Base-by-base conservation (phyloP, 2,888 invertebrate species). In the Chrysolina haemoptera region DNA sequence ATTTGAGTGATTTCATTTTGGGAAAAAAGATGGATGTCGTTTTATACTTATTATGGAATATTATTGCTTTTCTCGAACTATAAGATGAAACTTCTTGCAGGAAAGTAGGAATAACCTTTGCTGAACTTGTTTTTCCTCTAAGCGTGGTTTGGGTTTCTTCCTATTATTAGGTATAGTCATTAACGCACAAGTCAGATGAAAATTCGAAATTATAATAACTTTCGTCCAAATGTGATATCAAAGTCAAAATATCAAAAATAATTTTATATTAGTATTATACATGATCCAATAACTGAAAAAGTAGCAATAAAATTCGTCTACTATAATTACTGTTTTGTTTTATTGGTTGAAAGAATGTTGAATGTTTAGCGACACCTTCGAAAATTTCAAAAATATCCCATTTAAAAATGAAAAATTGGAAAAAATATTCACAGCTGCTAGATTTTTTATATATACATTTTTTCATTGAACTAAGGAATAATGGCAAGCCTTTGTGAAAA, bases 191-290 rank as follows among this genome's bases (percentile, higher is more conserved):
- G 53, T 16, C 55, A 67, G n/a, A 40, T 53, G 35, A 67, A 53
- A 53, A 40, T 40, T 40, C 53, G 41, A 53, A 53, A 53, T 53
- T 40, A 8, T 53, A 16, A 22, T 63, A 41, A 67, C 40, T 67
- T 66, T 66, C 59, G 53, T 50, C 53, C 46, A 67, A 67, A 53
- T 67, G 67, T 67, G 67, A 67, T 67, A 67, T 53, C 35, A 50
- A 67, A 67, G 67, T 67, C 67, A 40, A 67, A 59, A 67, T 67
- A 53, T 66, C 35, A 66, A 27, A 20, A 50, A 20, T 53, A 27
- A 59, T 59, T 59, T 50, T 53, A 53, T 67, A 67, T 67, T 67
- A 40, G 50, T 40, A 27, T 27, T 63, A 63, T 53, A 53, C 53
- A 20, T 67, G 27, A 27, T 59, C 10, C 16, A 59, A 35, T 59